These are phyloP conservation scores for Drosophila chauvacae DNA, from an alignment of 1,140 invertebrate genomes.

Conservation along the genomic window DNA sequence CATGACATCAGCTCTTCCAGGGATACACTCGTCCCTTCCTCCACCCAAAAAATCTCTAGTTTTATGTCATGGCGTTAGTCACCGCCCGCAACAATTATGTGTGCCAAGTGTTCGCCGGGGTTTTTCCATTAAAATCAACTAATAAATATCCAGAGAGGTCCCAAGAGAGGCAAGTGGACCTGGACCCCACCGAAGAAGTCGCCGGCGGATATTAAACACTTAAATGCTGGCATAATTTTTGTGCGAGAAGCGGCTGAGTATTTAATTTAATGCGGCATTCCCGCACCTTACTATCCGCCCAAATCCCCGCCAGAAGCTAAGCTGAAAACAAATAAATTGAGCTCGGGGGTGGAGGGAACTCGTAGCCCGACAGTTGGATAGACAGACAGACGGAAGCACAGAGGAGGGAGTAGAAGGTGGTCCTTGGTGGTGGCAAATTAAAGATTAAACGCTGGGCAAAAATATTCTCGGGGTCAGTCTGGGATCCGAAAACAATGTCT, in stretches of 20 bases:
- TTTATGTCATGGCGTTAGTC: slow-evolving; percentile 54
- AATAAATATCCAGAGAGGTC: slow-evolving; percentile 66
- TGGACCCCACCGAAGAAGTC: slow-evolving; percentile 38
- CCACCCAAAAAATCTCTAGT: slow-evolving; percentile 22
- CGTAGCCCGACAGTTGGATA: slow-evolving; percentile 57
- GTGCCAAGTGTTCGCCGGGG: slow-evolving; percentile 37
- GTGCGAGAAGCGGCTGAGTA: slow-evolving; percentile 58
- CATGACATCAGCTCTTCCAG: slow-evolving; percentile 29
- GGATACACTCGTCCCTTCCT: background rate
- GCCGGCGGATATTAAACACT: slow-evolving; percentile 78
- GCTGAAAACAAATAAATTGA: slow-evolving; percentile 74
- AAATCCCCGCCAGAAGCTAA: slow-evolving; percentile 52
- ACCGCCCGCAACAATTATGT: slow-evolving; percentile 49
- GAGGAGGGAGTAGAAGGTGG: background rate
- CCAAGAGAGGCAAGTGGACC: background rate
- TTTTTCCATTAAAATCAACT: slow-evolving; percentile 74
- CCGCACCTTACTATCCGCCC: slow-evolving; percentile 32
- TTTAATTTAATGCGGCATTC: slow-evolving; percentile 73
- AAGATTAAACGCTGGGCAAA: slow-evolving; percentile 77
- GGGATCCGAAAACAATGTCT: slow-evolving; percentile 61
- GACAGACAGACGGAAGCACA: slow-evolving; percentile 61
- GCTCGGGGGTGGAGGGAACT: background rate
- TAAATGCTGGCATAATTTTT: slow-evolving; percentile 79
- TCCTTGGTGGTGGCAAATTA: slow-evolving; percentile 68
- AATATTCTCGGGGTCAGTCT: slow-evolving; percentile 67